Percentiles rank a stretch among this genome's conserved stretches.
These are phyloP conservation scores for Smittia aterrima DNA, from an alignment of 2,888 invertebrate genomes.

Conservation along the genomic window DNA sequence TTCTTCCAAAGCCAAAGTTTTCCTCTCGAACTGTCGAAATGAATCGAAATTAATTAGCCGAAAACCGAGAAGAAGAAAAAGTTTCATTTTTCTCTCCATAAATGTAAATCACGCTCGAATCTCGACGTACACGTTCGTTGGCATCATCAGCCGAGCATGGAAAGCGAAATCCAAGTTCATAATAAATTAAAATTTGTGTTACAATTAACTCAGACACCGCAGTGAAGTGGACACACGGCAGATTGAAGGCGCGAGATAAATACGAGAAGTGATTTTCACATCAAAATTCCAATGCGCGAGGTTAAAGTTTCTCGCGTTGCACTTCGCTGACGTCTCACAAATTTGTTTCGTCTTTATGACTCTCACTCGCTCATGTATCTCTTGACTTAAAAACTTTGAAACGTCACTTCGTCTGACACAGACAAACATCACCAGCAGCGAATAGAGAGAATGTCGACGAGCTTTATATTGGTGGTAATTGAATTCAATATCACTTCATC, in stretches of 20 bases:
- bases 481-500: conserved; percentile 25
- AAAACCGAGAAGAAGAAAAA: not conserved
- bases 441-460: not conserved
- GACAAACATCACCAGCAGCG: not conserved
- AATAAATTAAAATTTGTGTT: conserved; percentile 4
- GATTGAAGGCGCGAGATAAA: not conserved
- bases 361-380: not conserved
- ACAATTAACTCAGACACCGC: not conserved
- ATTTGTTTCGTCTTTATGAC: not conserved
- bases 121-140: not conserved
- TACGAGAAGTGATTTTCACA: not conserved
- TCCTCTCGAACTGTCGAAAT: not conserved
- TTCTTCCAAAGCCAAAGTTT: not conserved
- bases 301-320: not conserved
- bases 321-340: not conserved
- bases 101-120: not conserved
- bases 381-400: not conserved
- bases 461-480: conserved; percentile 20
- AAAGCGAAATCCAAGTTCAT: conserved; percentile 20
- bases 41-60: conserved; percentile 25
- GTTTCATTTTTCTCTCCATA: conserved; percentile 23
- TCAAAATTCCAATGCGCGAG: not conserved
- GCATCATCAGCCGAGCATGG: conserved; percentile 5
- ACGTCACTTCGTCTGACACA: conserved; percentile 11
- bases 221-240: conserved; percentile 1